A percentile compares a stretch with the other conserved stretches of the same genome.
These are phyloP conservation scores for Drosophila conformis DNA, from an alignment of 2,888 invertebrate genomes.

Conservation along the genomic window DNA sequence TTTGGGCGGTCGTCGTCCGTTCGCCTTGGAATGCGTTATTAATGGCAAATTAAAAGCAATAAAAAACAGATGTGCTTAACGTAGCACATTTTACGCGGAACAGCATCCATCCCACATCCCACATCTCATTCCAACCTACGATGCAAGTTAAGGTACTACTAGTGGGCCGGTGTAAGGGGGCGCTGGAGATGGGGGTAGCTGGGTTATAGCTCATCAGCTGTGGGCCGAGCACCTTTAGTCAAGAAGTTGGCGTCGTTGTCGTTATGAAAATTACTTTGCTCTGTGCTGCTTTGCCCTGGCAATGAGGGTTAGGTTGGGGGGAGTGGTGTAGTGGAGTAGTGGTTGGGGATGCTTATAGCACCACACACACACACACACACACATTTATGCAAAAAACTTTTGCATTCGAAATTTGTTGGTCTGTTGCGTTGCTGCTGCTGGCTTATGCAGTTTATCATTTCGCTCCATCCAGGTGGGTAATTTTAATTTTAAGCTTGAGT, in stretches of 20 bases:
- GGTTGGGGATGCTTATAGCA: conserved; percentile 1
- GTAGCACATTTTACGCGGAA: conserved; percentile 77
- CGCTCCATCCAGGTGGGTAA: conserved; percentile 73
- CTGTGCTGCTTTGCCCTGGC: conserved; percentile 53
- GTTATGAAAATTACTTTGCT: conserved; percentile 82
- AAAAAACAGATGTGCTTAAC: conserved; percentile 84
- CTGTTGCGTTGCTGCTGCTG: conserved; percentile 60
- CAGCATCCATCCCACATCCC: neutral
- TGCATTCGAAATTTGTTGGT: conserved; percentile 77
- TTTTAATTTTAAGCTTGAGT: conserved; percentile 83
- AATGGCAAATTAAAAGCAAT: conserved; percentile 84
- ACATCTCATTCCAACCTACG: neutral
- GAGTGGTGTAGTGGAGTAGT: neutral
- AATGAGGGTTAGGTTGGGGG: neutral
- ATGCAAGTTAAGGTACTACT: conserved; percentile 27
- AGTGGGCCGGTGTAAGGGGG: neutral
- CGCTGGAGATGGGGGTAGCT: neutral
- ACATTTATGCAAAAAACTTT: conserved; percentile 73
- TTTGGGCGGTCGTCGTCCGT: conserved; percentile 57
- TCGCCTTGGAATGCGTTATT: conserved; percentile 81
- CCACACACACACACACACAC: conserved; percentile 26
- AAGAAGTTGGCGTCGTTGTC: conserved; percentile 73
- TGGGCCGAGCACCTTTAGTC: conserved; percentile 63
- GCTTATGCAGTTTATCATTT: conserved; percentile 83
- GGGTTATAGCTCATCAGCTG: conserved; percentile 66